Base-by-base conservation (phyloP, 2,888 invertebrate species). In the Scaptomyza flava region DNA sequence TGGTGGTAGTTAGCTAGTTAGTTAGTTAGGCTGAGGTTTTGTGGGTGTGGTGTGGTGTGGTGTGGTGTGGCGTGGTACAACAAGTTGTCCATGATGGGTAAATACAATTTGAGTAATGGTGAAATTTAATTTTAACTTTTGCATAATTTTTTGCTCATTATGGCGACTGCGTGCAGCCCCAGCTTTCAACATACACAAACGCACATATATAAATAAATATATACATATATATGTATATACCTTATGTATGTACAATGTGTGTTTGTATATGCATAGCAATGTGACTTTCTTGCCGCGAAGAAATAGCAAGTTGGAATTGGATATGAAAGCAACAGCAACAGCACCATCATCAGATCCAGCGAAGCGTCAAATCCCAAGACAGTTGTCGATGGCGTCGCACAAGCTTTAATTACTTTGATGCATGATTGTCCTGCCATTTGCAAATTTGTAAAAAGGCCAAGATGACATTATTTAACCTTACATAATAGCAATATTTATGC, bases 401-500 rank as follows among this genome's bases (percentile, higher is more conserved):
- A 68, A 71, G 77, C 86, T 81, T 86, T 83, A 83, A 83, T 83
- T 83, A 83, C 83, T 81, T 83, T 86, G 86, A 82, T 82, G 86
- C 82, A 82, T 85, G 83, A 79, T 85, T 85, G 82, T 82, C 63
- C 77, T 85, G 77, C 79, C 81, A 80, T 82, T 85, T 80, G 76
- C 76, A 78, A 85, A 82, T 82, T 85, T 72, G 64, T 50, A 77
- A 72, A 67, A 56, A 23, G 63, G 53, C 41, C 47, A 45, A 41
- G 48, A 53, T 52, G 50, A 52, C 62, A 68, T 69, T 74, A 79
- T 65, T 80, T 77, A 74, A 74, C 74, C 71, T 72, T 59, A 38
- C 33, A 45, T 27, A 58, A 20, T 38, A 11, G 31, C 41, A 27
- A 4, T 11, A 17, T 36, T 47, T 6, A 31, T 30, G 53, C 36